Conservation (phyloP, 2,113 vertebrate species). For the Crocuta crocuta region DNA sequence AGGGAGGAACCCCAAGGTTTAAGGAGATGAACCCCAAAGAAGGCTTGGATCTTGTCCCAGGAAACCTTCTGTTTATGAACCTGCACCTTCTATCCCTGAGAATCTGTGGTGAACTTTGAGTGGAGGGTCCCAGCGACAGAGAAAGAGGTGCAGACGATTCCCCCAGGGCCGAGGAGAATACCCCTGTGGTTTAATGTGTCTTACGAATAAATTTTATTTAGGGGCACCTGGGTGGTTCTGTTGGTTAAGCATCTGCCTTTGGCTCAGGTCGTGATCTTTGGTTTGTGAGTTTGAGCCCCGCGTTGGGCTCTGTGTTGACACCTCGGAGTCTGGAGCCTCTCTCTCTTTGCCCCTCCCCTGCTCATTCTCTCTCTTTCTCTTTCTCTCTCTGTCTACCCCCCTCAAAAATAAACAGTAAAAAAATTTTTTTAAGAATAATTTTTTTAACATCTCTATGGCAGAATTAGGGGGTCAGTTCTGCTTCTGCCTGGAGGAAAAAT, state of each 20-base stretch:
- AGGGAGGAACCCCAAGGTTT: background rate
- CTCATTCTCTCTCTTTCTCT: no score
- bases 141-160: background rate
- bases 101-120: accelerated
- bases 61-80: background rate
- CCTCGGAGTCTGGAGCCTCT: no score
- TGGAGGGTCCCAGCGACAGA: background rate
- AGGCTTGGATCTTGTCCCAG: background rate
- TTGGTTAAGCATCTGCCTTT: no score
- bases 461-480: constrained; percentile 39
- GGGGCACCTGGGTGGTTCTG: no score
- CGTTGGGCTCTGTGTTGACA: no score
- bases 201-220: constrained; percentile 43
- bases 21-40: background rate
- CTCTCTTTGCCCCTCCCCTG: no score
- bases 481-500: background rate
- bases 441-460: constrained; percentile 21
- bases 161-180: background rate
- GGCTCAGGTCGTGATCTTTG: no score
- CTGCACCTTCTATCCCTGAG: background rate
- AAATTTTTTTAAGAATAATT: background rate
- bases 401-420: no score
- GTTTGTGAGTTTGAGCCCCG: no score
- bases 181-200: background rate
- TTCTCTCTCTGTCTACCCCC: accelerated